Base-by-base conservation (phyloP, 2,888 invertebrate genomes). In the Trimorus sp. region DNA sequence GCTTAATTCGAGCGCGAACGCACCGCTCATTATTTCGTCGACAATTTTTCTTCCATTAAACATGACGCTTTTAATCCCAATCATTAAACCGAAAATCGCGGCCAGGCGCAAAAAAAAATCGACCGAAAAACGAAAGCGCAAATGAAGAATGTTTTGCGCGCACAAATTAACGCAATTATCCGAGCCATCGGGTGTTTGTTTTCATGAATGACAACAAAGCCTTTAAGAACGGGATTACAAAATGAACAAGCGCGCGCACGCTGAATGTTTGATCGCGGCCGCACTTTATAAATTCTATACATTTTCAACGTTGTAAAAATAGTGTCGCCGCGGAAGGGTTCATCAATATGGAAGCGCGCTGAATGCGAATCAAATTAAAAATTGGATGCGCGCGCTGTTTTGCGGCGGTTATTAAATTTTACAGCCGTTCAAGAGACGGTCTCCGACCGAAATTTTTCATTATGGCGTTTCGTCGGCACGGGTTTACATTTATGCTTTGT, bases 251-350 rank as follows among this genome's bases (percentile, higher is more conserved):
- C 7, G 51, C n/a, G 38, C 49, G 71, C 56, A 42, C 65, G 7
- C 8, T 79, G 79, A 73, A 79, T 73, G 51, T 79, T 79, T 79
- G 54, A 79, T 59, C 53, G 48, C 53, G 36, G 45, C 16, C 49
- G 60, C 73, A 73, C 73, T 73, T 79, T 73, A 71, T 53, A 73
- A 68, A 79, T 79, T 73, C 79, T 73, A 79, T 79, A 79, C 79
- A 79, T 79, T 79, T 73, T 73, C 49, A 62, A 73, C 73, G 68
- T 62, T 66, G 66, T 68, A 79, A 79, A 79, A 79, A 73, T 73
- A 68, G 76, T 63, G 58, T 58, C 70, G 63, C 37, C 58, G 70
- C 60, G 49, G 73, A 78, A 79, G 48, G 65, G 54, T 69, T 76
- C 62, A 76, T 76, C 69, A 76, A 76, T 69, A 76, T 68, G 75